phyloP scores from a whole-genome alignment of 2,888 invertebrate genomes.

The Ophion ellenae region DNA sequence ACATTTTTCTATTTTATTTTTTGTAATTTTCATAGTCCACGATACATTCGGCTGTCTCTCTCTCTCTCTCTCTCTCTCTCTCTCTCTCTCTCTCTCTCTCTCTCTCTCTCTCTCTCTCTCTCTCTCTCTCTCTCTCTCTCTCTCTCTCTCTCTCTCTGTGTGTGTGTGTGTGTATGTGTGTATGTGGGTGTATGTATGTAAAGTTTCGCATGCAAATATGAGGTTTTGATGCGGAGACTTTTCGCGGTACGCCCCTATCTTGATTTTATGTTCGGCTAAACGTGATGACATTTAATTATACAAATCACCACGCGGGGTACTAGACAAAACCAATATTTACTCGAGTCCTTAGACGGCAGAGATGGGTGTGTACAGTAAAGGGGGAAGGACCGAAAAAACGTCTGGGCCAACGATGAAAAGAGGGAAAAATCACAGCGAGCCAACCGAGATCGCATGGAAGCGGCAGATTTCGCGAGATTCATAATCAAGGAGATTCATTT shows the following conservation, averaged over 20 bases:
- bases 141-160: too few species aligned
- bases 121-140: too few species aligned
- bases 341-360: slow-evolving; percentile 73
- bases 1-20: slow-evolving; percentile 77
- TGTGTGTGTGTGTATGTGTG: neutral
- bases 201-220: slow-evolving; percentile 14
- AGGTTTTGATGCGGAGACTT: slow-evolving; percentile 28
- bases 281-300: slow-evolving; percentile 80
- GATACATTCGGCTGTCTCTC: slow-evolving; percentile 22
- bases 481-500: slow-evolving; percentile 79
- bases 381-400: slow-evolving; percentile 33
- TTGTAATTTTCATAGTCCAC: slow-evolving; percentile 77
- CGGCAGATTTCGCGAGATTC: slow-evolving; percentile 69
- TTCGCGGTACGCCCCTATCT: slow-evolving; percentile 22
- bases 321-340: slow-evolving; percentile 82
- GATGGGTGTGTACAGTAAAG: slow-evolving; percentile 3
- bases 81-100: too few species aligned
- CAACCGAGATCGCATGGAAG: slow-evolving; percentile 26
- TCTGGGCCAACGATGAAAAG: slow-evolving; percentile 40
- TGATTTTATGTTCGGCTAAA: slow-evolving; percentile 25
- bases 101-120: too few species aligned
- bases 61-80: too few species aligned
- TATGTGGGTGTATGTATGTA: neutral
- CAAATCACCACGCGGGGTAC: slow-evolving; percentile 77
- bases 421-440: slow-evolving; percentile 23